phyloP scores from a whole-genome alignment of 2,113 vertebrate species.

The Bubo bubo region DNA sequence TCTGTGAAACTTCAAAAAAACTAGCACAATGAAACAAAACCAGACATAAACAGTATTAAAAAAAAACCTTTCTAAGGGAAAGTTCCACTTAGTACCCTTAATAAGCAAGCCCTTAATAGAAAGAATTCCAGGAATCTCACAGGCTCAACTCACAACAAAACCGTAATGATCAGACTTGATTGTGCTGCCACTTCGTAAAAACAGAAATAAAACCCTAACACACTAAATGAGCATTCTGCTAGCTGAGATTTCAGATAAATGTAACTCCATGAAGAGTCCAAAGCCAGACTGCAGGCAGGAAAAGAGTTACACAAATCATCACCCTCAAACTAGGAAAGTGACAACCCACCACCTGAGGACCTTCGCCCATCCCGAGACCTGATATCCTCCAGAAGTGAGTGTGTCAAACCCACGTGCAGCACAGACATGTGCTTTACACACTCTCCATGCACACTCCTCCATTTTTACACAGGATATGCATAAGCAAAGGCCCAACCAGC shows the following conservation, averaged over 20 bases:
- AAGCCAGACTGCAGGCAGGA: not conserved
- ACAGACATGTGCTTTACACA: not conserved
- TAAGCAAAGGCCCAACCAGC: not conserved
- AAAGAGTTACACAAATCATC: not conserved
- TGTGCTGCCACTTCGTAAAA: not conserved
- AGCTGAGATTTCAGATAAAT: not conserved
- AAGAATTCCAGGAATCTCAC: not conserved
- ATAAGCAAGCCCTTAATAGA: not conserved
- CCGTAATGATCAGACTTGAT: too few relatives aligned
- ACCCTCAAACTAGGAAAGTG: too few relatives aligned
- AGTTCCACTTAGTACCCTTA: not conserved
- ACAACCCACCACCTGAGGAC: not conserved
- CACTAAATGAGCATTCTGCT: not conserved
- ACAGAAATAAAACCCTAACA: not conserved
- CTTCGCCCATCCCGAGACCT: not conserved
- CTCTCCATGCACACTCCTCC: not conserved
- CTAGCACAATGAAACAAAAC: too few relatives aligned
- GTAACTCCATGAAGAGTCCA: not conserved
- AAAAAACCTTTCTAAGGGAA: not conserved
- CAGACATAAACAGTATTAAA: not conserved
- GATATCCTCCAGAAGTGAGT: too few relatives aligned
- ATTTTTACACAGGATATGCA: not conserved
- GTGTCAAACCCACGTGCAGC: fast-evolving
- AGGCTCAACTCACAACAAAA: not conserved
- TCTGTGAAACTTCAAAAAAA: too few relatives aligned